Evolutionary conservation across 2,888 invertebrate species (phyloP), one percentile per base, ranked within the genome.

Genomic region (Luperina testacea): DNA sequence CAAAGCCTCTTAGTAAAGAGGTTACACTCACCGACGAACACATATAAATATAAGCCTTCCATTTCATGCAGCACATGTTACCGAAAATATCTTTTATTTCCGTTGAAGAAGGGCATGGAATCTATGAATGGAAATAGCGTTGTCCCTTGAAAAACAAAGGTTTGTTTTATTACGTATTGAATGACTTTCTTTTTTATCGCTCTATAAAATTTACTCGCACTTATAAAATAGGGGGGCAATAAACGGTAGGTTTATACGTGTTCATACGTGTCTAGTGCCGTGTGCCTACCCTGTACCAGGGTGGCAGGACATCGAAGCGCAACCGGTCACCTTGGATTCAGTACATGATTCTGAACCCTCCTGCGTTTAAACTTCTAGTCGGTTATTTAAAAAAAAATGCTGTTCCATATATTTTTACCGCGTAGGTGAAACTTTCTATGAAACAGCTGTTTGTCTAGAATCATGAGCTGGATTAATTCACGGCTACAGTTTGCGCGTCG

Each of bases 121-220:
- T 53, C 32, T 69, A 69, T 69, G 42, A 59, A 59, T 82, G 51
- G 51, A 2, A 67, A 17, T 32, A 45, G 2, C 2, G 32, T 38
- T 4, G n/a, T 24, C 59, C n/a, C 59, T 67, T 20, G 82, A 53
- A 51, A 61, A 15, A 61, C 42, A 45, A 59, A 51, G 74, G 82
- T 74, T 74, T 42, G 24, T 15, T 59, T 45, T 73, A 67, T 73
- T 32, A 67, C 65, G 20, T 27, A 65, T n/a, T 42, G 27, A 81
- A 81, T 59, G 7, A 32, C 27, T 59, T 81, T 48, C 57, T 8
- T 73, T 76, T 53, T 81, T 73, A 81, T 74, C 15, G 42, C n/a
- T 73, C 57, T n/a, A 48, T 65, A 53, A 61, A 59, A 27, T 57
- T n/a, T 77, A 27, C n/a, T 57, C 4, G 45, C 24, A 48, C 45